These are phyloP conservation scores for Minunthozetes semirufus DNA, from an alignment of 2,888 invertebrate genomes.

Conservation along the genomic window DNA sequence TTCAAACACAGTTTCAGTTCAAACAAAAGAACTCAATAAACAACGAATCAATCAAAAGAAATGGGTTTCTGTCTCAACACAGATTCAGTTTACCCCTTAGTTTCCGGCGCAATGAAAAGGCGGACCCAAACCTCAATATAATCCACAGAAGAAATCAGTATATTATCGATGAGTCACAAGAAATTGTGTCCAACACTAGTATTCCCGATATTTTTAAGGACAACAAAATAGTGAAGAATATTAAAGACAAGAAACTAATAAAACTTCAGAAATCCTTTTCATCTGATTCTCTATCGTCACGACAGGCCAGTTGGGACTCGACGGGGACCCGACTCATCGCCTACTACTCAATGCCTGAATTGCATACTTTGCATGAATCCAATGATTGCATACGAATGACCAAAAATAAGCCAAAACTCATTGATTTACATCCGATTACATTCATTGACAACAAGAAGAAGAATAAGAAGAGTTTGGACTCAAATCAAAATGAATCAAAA, in stretches of 20 bases:
- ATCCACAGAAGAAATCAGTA: neutral
- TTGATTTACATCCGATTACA: constrained; percentile 35
- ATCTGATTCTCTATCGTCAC: constrained; percentile 33
- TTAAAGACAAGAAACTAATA: neutral
- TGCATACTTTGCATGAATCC: constrained; percentile 36
- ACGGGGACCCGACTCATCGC: constrained; percentile 39
- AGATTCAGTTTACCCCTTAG: constrained; percentile 36
- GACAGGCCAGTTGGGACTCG: constrained; percentile 23
- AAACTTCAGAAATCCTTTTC: constrained; percentile 35
- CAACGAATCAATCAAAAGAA: constrained; percentile 2
- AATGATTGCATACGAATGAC: neutral
- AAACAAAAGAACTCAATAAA: constrained; percentile 19
- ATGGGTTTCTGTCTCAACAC: constrained; percentile 25
- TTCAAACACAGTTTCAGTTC: constrained; percentile 22
- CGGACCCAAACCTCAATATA: neutral
- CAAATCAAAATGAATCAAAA: neutral
- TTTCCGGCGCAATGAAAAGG: constrained; percentile 18
- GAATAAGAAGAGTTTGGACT: neutral
- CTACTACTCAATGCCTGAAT: constrained; percentile 43
- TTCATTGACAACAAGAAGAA: constrained; percentile 5
- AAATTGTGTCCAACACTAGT: neutral
- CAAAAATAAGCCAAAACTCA: constrained; percentile 36
- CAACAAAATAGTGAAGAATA: neutral
- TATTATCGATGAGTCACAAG: constrained; percentile 3
- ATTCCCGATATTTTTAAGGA: neutral